phyloP scores from a whole-genome alignment of 2,888 invertebrate species.

The Apocheima hispidaria region DNA sequence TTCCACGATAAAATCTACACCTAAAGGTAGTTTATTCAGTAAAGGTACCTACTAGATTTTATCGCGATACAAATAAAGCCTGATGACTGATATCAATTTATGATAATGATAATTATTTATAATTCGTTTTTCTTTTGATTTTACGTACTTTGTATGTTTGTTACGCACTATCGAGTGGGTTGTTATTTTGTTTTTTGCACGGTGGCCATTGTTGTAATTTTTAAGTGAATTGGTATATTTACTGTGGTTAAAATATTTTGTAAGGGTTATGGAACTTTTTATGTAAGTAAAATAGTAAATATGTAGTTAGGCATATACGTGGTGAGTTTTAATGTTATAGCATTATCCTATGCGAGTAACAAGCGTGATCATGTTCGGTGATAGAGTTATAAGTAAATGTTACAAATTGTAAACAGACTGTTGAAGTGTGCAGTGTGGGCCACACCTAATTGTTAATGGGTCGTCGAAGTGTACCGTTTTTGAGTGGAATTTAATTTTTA shows the following conservation, averaged over 20 bases:
- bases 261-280: conserved; percentile 79
- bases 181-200: conserved; percentile 76
- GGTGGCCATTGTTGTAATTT: conserved; percentile 77
- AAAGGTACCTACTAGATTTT: conserved; percentile 37
- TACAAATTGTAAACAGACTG: conserved; percentile 46
- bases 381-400: conserved; percentile 64
- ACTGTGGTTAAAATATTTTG: conserved; percentile 69
- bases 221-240: conserved; percentile 65
- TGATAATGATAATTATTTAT: conserved; percentile 42
- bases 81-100: conserved; percentile 46
- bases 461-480: conserved; percentile 70
- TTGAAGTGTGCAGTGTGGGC: conserved; percentile 55
- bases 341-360: conserved; percentile 81
- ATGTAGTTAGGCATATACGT: conserved; percentile 52
- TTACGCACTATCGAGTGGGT: conserved; percentile 77
- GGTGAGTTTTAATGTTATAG: conserved; percentile 72
- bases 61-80: conserved; percentile 48
- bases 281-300: conserved; percentile 54
- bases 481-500: conserved; percentile 79
- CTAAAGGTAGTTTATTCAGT: conserved; percentile 34
- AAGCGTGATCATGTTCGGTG: conserved; percentile 83
- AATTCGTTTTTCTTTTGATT: conserved; percentile 42
- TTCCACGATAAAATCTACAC: conserved; percentile 40
- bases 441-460: conserved; percentile 62
- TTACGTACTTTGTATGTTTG: conserved; percentile 64